Base-by-base conservation (phyloP, 2,113 vertebrate species). In the Silurus meridionalis region DNA sequence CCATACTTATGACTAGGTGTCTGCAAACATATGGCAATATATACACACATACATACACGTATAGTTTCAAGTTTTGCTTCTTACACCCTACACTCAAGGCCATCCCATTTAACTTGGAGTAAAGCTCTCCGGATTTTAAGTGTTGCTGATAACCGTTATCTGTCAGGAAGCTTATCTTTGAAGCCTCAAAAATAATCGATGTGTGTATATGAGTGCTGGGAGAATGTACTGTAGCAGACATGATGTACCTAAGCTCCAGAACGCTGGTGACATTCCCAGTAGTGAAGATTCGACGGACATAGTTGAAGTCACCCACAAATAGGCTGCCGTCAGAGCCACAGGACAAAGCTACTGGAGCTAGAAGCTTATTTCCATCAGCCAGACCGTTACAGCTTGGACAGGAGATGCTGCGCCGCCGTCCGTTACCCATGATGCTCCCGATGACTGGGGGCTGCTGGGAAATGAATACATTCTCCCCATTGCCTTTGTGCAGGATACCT, bases 251-350 rank as follows among this genome's bases (percentile, higher is more conserved):
- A 91, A 99, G 93, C 91, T 99, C 98, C 94, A 99, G 93, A 78
- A 99, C 96, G 86, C 97, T 99, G 92, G 97, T 98, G 93, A 99
- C 98, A 6, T 99, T 99, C 82, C 98, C 97, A 0, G 97, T 98
- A 88, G 96, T 97, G 93, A 98, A 98, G 92, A 99, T 99, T 90
- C 98, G 96, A 75, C 98, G 95, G 90, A 99, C 96, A 85, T 98
- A 99, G 96, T 99, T 99, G 95, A 99, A 99, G 93, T 99, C 98
- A 48, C 98, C 98, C 78, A 99, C 97, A 0, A 97, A 99, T 85
- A 99, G 96, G 92, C 98, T 99, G 80, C 98, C 98, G 23, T 99
- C 98, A 0, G 97, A 96, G 71, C 97, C 97, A 28, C 97, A 99
- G 0, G 97, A 95, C 85, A 99, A 92, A 77, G 98, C 98, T 89